Evolutionary conservation across 2,888 invertebrate species (phyloP).

Genomic region (Dorcus hopei): DNA sequence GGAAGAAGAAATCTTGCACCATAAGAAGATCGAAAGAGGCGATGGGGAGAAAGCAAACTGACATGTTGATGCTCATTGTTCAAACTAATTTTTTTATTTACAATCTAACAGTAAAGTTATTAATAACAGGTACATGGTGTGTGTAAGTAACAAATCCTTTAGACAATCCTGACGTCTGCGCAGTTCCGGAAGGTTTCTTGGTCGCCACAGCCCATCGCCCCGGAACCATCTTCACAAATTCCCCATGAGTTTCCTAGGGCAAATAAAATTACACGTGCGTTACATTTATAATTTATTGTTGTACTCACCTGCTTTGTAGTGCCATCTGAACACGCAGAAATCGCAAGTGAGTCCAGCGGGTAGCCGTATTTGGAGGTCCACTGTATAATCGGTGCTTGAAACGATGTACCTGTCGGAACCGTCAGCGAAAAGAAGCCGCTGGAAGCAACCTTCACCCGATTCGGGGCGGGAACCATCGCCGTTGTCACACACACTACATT

Average conservation of each 20-base stretch:
- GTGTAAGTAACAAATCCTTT: too few relatives aligned
- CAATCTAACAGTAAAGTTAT: too few relatives aligned
- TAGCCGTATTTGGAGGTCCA: slow-evolving; percentile 30
- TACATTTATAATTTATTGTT: too few relatives aligned
- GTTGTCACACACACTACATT: slow-evolving; percentile 32
- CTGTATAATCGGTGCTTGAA: slow-evolving; percentile 20
- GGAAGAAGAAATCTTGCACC: too few relatives aligned
- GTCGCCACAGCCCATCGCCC: slow-evolving; percentile 42
- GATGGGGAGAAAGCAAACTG: too few relatives aligned
- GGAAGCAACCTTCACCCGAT: slow-evolving; percentile 35
- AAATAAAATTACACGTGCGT: too few relatives aligned
- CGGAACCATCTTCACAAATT: slow-evolving; percentile 40
- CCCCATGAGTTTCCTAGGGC: slow-evolving; percentile 45
- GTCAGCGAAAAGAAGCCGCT: slow-evolving; percentile 25
- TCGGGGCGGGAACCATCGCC: slow-evolving; percentile 27
- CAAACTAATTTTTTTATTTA: too few relatives aligned
- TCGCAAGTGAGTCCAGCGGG: slow-evolving; percentile 39
- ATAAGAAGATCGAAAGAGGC: too few relatives aligned
- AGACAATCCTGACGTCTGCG: slow-evolving; percentile 32
- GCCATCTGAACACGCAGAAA: slow-evolving; percentile 45
- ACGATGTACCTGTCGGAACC: slow-evolving; percentile 30
- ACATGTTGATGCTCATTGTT: too few relatives aligned
- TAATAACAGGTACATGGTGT: too few relatives aligned
- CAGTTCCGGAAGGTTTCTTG: slow-evolving; percentile 48
- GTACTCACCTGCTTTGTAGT: slow-evolving; percentile 39